Conservation (phyloP, 1,140 invertebrate species). For the Thalassaphorura encarpata region DNA sequence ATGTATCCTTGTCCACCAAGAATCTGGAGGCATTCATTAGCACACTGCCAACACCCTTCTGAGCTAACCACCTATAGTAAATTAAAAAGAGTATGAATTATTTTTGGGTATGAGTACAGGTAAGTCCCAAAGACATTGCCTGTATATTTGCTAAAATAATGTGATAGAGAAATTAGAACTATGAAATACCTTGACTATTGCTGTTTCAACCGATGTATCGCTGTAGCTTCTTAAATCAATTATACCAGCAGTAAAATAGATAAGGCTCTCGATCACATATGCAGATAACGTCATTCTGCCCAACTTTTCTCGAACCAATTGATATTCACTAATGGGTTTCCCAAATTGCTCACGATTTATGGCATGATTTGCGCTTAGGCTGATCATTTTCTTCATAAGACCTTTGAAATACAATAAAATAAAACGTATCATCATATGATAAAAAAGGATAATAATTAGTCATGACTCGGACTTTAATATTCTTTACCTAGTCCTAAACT, state of each 20-base stretch:
- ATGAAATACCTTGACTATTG: slow-evolving; percentile 60
- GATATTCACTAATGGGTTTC: slow-evolving; percentile 44
- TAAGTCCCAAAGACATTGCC: too few relatives aligned
- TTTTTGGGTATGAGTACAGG: background rate
- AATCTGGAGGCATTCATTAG: slow-evolving; percentile 59
- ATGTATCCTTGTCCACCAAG: slow-evolving; percentile 54
- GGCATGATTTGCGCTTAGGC: slow-evolving; percentile 48
- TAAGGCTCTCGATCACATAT: slow-evolving; percentile 67
- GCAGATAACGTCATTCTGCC: slow-evolving; percentile 44
- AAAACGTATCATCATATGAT: background rate
- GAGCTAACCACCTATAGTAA: slow-evolving; percentile 42
- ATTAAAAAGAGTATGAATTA: slow-evolving; percentile 5
- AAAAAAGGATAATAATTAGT: background rate
- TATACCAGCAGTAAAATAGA: slow-evolving; percentile 60
- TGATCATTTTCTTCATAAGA: slow-evolving; percentile 41
- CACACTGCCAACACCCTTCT: slow-evolving; percentile 45
- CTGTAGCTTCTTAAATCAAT: slow-evolving; percentile 55
- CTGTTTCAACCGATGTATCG: slow-evolving; percentile 63
- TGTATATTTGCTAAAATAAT: too few relatives aligned
- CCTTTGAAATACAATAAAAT: slow-evolving; percentile 18
- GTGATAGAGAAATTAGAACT: background rate
- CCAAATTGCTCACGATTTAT: slow-evolving; percentile 56
- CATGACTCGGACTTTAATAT: background rate
- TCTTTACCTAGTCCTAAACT: slow-evolving; percentile 38
- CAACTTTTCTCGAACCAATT: slow-evolving; percentile 47